Evolutionary conservation across 2,113 vertebrate genomes (phyloP).

Genomic region (Suncus etruscus): DNA sequence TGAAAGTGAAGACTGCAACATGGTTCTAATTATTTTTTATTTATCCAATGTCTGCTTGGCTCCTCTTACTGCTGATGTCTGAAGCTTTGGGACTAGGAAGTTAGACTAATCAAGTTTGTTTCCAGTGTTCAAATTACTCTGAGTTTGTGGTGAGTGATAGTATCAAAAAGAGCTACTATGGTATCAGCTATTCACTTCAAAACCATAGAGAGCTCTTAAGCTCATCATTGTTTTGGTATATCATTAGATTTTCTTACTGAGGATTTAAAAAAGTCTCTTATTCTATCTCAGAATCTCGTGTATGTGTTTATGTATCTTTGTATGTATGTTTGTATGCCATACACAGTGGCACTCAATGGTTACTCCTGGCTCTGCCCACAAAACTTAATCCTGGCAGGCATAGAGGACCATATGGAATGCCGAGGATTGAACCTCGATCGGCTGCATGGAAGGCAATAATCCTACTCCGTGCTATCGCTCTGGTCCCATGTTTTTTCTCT

Average conservation of each 20-base stretch:
- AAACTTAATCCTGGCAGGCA: no score
- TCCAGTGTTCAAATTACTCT: neutral
- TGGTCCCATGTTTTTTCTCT: neutral
- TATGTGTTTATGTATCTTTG: no score
- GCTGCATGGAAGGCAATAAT: no score
- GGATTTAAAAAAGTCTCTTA: neutral
- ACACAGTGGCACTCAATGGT: no score
- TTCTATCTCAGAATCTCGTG: neutral
- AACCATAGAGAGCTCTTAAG: neutral
- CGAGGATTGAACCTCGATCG: no score
- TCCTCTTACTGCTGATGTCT: neutral
- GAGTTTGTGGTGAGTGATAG: neutral
- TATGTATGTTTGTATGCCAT: no score
- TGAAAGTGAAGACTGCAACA: slow-evolving; percentile 43
- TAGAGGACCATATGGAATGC: no score
- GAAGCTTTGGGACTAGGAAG: slow-evolving; percentile 9
- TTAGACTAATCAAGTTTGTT: neutral
- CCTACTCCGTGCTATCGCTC: no score
- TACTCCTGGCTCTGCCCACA: no score
- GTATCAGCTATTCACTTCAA: neutral
- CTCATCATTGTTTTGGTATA: neutral
- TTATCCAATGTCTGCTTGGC: slow-evolving; percentile 16
- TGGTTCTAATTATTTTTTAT: slow-evolving; percentile 63
- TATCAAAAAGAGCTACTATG: neutral
- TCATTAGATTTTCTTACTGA: neutral